phyloP scores from a whole-genome alignment of 2,797 vertebrate genomes.

The Leptodactylus fallax region DNA sequence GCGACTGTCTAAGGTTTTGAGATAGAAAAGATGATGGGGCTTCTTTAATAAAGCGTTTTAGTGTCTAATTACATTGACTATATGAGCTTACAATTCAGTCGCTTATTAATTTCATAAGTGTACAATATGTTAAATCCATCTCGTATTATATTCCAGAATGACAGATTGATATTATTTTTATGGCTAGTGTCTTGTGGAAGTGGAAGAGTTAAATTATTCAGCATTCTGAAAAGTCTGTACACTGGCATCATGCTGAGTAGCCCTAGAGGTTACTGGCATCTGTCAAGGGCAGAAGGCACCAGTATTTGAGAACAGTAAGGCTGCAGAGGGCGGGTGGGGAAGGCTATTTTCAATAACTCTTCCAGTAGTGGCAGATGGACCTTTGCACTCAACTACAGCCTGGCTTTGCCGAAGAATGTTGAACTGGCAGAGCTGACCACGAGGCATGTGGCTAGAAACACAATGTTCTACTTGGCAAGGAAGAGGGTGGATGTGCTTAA shows the following conservation, averaged over 20 bases:
- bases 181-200: neutral
- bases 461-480: constrained; percentile 57
- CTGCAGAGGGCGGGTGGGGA: constrained; percentile 42
- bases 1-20: neutral
- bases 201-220: constrained; percentile 18
- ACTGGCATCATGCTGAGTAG: constrained; percentile 19
- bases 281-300: constrained; percentile 51
- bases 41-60: constrained; percentile 28
- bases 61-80: constrained; percentile 13
- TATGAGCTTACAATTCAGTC: neutral
- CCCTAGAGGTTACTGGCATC: constrained; percentile 44
- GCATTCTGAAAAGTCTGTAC: constrained; percentile 32
- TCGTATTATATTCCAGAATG: neutral
- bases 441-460: constrained; percentile 58
- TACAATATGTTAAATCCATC: constrained; percentile 9
- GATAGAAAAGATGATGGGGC: neutral
- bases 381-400: constrained; percentile 55
- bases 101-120: neutral
- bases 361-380: constrained; percentile 59
- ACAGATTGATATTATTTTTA: neutral
- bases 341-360: constrained; percentile 28
- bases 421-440: constrained; percentile 53
- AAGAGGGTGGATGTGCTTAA: constrained; percentile 44
- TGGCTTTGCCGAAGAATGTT: constrained; percentile 51
- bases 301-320: constrained; percentile 31